Base-by-base conservation (phyloP, 2,888 invertebrate genomes). In the Tinea trinotella region DNA sequence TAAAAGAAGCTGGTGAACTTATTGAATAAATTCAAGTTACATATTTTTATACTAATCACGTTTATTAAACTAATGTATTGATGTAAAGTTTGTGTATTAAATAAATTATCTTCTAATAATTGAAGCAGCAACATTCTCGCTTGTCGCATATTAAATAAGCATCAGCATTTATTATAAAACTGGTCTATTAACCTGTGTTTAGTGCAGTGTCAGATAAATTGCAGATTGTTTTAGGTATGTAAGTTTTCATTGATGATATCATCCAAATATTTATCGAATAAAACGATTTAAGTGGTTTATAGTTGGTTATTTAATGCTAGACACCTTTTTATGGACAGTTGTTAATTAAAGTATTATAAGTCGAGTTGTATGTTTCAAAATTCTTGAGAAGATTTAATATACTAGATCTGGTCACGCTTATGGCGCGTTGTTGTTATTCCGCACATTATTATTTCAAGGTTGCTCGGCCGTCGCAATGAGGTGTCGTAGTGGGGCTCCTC, bases 401-500 rank as follows among this genome's bases (percentile, higher is more conserved):
- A 78, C 70, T 80, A 81, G 81, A 80, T 83, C 79, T 83, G 83
- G 83, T 83, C 83, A 82, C 80, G 84, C 80, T 83, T 80, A 77
- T 76, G 76, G 80, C 82, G 79, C 83, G 82, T 80, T 84, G 83
- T 83, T 79, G 78, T 77, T 85, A 84, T 85, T 82, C 84, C 75
- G 80, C 79, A 82, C 85, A 85, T 85, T 85, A 84, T 84, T 84
- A 84, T 85, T 85, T 85, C 85, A 85, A 85, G 85, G 85, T 85
- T 84, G 84, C 74, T 74, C 76, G 79, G 80, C 77, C 81, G 84
- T 76, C 83, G 81, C 83, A 76, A 76, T 80, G 79, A 82, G 77
- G 80, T 83, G 83, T 81, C 82, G 81, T 77, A 79, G 84, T 81
- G 84, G 82, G 83, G 82, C 83, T 83, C 84, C 52, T 52, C 52